These are phyloP conservation scores for Gymnocypris eckloni DNA, from an alignment of 2,797 vertebrate species.

Conservation along the genomic window DNA sequence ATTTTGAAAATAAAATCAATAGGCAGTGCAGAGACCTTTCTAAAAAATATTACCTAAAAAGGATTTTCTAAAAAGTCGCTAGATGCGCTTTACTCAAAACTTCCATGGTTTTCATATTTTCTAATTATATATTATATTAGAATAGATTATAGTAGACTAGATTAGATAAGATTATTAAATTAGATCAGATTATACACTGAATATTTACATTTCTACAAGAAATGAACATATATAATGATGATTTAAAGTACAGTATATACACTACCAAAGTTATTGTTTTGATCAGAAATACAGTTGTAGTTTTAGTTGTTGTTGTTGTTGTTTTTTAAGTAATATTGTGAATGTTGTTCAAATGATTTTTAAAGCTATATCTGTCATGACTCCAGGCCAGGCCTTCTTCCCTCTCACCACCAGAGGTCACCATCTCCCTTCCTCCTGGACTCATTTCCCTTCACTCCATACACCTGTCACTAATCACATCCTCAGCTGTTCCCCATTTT, in stretches of 20 bases:
- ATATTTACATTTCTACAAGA: neutral
- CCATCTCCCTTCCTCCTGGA: no score
- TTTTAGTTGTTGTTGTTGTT: no score
- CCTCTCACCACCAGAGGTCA: no score
- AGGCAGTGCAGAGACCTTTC: conserved; percentile 14
- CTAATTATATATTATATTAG: neutral
- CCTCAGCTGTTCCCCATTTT: no score
- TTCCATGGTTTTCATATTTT: neutral
- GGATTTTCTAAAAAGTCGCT: neutral
- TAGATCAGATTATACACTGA: neutral
- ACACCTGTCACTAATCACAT: no score
- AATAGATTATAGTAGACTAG: neutral
- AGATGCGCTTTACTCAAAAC: neutral
- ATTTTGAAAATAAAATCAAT: conserved; percentile 57
- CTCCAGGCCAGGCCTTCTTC: no score
- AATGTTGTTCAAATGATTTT: neutral
- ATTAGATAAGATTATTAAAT: no score
- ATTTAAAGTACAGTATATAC: neutral
- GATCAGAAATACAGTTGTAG: neutral
- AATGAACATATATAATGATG: neutral
- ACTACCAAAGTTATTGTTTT: neutral
- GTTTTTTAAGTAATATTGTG: no score
- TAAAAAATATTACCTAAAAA: neutral
- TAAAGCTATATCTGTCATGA: no score
- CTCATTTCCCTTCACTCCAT: no score